Evolutionary conservation across 2,113 vertebrate species (phyloP), one percentile per base, ranked within the genome.

Genomic region (Triplophysa dalaica): DNA sequence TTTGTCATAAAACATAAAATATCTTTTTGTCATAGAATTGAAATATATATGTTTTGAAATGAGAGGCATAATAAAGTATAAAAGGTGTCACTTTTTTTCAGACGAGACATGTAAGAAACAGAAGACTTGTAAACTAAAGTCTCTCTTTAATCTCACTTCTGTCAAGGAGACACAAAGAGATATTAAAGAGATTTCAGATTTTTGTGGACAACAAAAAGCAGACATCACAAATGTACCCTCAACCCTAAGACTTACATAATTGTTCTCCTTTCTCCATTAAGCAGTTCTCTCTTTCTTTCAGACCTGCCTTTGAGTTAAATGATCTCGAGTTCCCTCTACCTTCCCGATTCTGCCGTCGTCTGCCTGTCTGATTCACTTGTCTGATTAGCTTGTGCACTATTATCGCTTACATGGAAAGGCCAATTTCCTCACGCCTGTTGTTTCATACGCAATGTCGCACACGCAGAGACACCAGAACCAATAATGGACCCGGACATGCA

Each of bases 301-400:
- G 4, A 9, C 38, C 70, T 61, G 43, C n/a, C 8, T 13, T 48
- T 62, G 14, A 3, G 16, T 75, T 75, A 19, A 75, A 62, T 75
- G 58, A 48, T 75, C 19, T 21, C 24, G 58, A 43, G 19, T 75
- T 26, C 8, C 61, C 33, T 60, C 41, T 60, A 12, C 54, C n/a
- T 43, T 43, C 19, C 21, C 26, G 24, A 45, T n/a, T 62, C 33
- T 75, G 58, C 58, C 58, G 48, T 56, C 43, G 66, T 81, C 62
- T 64, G 45, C 33, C 41, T 9, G 16, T 80, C 80, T 89, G 87
- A 91, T 90, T 86, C 90, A 88, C 84, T 38, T 77, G 45, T 79
- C 82, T 90, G 86, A 89, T 90, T 87, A 88, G 89, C 89, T 89
- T 88, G 86, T 82, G 86, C 61, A 81, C 88, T 88, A 88, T 91